A percentile compares a stretch with the other conserved stretches of the same genome.
These are phyloP conservation scores for Gavia stellata DNA, from an alignment of 2,113 vertebrate species.

Conservation along the genomic window DNA sequence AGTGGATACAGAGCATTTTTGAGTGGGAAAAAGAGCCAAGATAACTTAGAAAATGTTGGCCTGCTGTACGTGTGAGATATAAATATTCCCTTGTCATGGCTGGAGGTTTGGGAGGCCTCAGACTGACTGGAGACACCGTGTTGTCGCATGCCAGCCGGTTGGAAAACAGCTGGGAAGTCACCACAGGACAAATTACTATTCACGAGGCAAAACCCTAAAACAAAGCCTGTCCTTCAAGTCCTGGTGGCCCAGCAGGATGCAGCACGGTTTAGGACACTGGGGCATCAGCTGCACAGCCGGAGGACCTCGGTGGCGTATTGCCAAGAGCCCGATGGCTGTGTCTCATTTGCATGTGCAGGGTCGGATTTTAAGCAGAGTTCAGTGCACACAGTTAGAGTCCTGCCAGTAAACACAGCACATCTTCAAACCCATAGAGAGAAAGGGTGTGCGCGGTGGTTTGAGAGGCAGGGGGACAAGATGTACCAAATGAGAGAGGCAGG, in stretches of 20 bases:
- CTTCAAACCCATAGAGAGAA: neutral
- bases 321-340: neutral
- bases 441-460: accelerated
- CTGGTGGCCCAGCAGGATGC: neutral
- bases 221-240: slow-evolving; percentile 16
- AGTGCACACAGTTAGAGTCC: neutral
- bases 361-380: neutral
- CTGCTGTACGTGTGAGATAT: neutral
- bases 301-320: accelerated
- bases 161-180: slow-evolving; percentile 23
- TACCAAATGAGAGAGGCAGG: accelerated
- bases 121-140: neutral
- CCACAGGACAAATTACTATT: slow-evolving; percentile 9
- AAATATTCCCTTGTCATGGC: slow-evolving; percentile 22
- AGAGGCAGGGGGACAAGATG: neutral
- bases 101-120: neutral
- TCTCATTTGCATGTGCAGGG: neutral
- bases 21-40: neutral
- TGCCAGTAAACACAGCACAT: neutral
- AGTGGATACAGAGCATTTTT: neutral
- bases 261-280: neutral
- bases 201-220: neutral
- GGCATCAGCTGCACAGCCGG: neutral
- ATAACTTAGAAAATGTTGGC: slow-evolving; percentile 5
- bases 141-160: neutral